Conservation (phyloP, 2,797 vertebrate species). For the Manis javanica region DNA sequence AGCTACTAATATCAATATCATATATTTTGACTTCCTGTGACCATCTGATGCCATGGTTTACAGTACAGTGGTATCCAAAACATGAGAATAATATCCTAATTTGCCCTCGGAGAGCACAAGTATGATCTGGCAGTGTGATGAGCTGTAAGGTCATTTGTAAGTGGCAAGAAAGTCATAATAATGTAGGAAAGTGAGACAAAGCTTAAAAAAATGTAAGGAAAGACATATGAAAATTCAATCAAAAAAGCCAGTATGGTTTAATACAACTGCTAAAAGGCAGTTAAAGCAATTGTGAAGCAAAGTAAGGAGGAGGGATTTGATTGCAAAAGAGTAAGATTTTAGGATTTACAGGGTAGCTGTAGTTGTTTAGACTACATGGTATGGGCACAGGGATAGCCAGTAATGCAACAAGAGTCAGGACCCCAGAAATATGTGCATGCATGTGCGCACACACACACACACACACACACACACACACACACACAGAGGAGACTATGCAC, state of each 20-base stretch:
- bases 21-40: not conserved
- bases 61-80: not conserved
- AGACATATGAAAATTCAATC: not conserved
- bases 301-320: not conserved
- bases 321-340: not conserved
- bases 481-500: not conserved
- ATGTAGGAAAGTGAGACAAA: not conserved
- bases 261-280: not conserved
- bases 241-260: not conserved
- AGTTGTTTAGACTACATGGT: not conserved
- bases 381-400: fast-evolving
- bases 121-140: no score
- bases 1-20: not conserved
- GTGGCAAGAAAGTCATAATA: not conserved
- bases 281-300: not conserved
- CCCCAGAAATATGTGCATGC: not conserved
- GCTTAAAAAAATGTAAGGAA: not conserved
- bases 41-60: not conserved
- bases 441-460: fast-evolving
- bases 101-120: not conserved
- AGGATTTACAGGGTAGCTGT: not conserved
- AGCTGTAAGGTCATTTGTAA: not conserved
- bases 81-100: not conserved
- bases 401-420: fast-evolving
- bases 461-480: fast-evolving